These are phyloP conservation scores for Poeciliopsis prolifica DNA, from an alignment of 2,113 vertebrate genomes.

Conservation along the genomic window DNA sequence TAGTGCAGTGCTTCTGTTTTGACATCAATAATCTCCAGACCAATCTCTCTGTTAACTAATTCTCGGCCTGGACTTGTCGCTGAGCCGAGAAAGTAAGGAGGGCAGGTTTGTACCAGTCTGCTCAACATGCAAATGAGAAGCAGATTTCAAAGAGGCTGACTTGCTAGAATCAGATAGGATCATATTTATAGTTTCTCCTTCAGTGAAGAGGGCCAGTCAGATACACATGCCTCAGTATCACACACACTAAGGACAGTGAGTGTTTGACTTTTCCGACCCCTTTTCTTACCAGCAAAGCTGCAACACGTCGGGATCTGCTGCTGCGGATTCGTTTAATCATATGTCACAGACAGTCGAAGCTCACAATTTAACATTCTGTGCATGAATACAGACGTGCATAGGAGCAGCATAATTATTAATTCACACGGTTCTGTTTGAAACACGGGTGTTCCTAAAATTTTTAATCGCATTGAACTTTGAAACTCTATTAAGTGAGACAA, in stretches of 20 bases:
- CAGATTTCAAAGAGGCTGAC: constrained; percentile 6
- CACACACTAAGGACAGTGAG: constrained; percentile 7
- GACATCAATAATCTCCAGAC: background rate
- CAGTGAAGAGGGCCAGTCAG: background rate
- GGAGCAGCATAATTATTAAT: too few relatives aligned
- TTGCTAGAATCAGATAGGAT: background rate
- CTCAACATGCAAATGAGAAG: background rate
- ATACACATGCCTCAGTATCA: background rate
- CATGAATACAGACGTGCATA: too few relatives aligned
- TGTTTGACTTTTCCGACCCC: constrained; percentile 11
- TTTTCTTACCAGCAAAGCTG: constrained; percentile 21
- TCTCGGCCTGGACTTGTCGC: background rate
- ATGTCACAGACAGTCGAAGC: background rate
- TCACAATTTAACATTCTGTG: background rate
- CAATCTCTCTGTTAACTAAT: background rate
- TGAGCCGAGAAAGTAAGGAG: background rate
- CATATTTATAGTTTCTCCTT: constrained; percentile 32
- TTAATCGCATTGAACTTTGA: too few relatives aligned
- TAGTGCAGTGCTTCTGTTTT: background rate
- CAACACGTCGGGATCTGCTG: background rate
- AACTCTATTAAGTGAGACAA: too few relatives aligned
- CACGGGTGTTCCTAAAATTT: too few relatives aligned
- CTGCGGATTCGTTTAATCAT: too few relatives aligned
- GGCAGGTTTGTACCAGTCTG: background rate
- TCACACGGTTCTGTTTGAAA: too few relatives aligned